Conservation (phyloP, 2,888 invertebrate species). For the Ligdia adustata region DNA sequence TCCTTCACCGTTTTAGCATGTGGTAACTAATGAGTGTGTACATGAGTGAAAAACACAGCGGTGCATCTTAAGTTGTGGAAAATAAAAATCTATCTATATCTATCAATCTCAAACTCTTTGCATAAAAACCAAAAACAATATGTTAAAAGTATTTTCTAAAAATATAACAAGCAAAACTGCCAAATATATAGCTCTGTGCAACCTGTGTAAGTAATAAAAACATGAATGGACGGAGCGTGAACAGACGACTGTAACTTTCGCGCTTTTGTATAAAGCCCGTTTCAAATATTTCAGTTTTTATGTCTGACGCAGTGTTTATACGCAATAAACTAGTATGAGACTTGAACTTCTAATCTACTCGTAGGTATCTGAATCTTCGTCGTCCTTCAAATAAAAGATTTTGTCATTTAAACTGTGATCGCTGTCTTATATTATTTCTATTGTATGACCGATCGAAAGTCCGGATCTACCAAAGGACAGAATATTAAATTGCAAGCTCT, state of each 20-base stretch:
- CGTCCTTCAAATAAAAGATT: slow-evolving; percentile 11
- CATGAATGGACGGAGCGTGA: slow-evolving; percentile 15
- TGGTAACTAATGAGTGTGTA: too few species aligned
- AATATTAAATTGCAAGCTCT: slow-evolving; percentile 12
- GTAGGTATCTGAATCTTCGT: neutral
- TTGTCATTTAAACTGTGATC: too few species aligned
- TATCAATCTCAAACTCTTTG: slow-evolving; percentile 15
- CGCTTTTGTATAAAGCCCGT: slow-evolving; percentile 1
- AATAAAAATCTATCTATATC: slow-evolving; percentile 11
- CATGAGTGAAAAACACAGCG: too few species aligned
- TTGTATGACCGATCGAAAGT: slow-evolving; percentile 27
- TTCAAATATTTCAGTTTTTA: slow-evolving; percentile 12
- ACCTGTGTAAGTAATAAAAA: slow-evolving; percentile 25
- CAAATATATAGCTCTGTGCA: slow-evolving; percentile 20
- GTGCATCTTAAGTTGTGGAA: neutral
- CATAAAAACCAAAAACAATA: slow-evolving; percentile 17
- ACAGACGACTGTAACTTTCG: slow-evolving; percentile 13
- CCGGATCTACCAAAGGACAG: slow-evolving; percentile 16
- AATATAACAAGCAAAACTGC: slow-evolving; percentile 11
- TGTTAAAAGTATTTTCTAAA: slow-evolving; percentile 15
- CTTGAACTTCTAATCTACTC: slow-evolving; percentile 14
- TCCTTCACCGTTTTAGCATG: too few species aligned
- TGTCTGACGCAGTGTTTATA: slow-evolving; percentile 8
- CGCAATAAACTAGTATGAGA: neutral
- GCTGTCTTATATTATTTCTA: slow-evolving; percentile 23